Conservation (phyloP, 2,113 vertebrate species). For the Nannospalax galili region DNA sequence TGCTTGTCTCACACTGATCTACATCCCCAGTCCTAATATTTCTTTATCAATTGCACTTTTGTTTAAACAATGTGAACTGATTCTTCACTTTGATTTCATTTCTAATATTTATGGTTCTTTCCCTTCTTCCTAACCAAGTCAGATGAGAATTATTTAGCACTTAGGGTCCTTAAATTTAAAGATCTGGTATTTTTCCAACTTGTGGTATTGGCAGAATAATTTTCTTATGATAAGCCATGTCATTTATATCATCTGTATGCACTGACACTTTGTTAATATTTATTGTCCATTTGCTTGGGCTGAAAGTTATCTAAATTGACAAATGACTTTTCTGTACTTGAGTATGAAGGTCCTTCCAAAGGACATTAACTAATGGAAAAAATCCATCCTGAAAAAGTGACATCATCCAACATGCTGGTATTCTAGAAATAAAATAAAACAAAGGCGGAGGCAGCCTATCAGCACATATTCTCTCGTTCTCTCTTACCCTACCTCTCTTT, state of each 20-base stretch:
- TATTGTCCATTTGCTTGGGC: neutral
- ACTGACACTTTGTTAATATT: neutral
- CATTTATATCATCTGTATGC: neutral
- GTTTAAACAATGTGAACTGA: neutral
- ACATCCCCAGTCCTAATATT: neutral
- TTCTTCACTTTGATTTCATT: neutral
- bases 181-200: neutral
- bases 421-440: neutral
- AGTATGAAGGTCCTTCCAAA: neutral
- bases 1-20: neutral
- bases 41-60: neutral
- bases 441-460: neutral
- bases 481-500: too few relatives aligned
- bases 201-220: neutral
- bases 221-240: neutral
- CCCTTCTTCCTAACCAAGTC: neutral
- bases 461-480: neutral
- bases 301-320: neutral
- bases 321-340: neutral
- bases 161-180: neutral
- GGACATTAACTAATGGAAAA: neutral
- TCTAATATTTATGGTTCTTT: neutral
- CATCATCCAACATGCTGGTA: neutral
- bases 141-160: neutral
- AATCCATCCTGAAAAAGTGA: fast-evolving